phyloP scores from a whole-genome alignment of 2,113 vertebrate genomes.

The Mastomys coucha region DNA sequence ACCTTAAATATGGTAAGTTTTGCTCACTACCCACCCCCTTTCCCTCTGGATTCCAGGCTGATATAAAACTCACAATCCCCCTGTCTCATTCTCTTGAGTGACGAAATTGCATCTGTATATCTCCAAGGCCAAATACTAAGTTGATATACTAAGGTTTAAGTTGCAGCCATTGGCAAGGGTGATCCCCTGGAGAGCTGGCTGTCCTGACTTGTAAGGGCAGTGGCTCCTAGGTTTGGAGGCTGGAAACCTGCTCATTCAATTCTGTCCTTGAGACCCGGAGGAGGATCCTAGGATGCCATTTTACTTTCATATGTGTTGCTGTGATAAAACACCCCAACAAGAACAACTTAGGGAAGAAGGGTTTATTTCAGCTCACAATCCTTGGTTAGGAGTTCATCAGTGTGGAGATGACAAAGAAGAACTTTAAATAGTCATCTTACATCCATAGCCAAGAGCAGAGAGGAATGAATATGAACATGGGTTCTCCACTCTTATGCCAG shows the following conservation, averaged over 20 bases:
- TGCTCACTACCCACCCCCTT: fast-evolving
- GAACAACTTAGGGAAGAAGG: not conserved
- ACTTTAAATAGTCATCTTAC: not conserved
- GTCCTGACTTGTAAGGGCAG: not conserved
- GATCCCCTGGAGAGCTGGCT: not conserved
- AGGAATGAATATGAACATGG: no score
- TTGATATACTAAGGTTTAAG: not conserved
- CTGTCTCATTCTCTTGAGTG: not conserved
- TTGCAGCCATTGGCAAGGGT: not conserved
- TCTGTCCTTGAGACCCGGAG: not conserved
- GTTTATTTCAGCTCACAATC: no score
- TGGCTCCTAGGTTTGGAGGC: not conserved
- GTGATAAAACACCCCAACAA: not conserved
- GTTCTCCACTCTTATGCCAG: not conserved
- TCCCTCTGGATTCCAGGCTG: not conserved
- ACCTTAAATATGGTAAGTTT: not conserved
- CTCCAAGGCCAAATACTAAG: not conserved
- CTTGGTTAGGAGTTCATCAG: not conserved
- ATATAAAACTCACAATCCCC: not conserved
- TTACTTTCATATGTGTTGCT: not conserved
- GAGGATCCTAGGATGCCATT: not conserved
- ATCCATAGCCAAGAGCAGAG: not conserved
- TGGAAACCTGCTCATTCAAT: not conserved
- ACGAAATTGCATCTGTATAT: not conserved
- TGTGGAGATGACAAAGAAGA: no score